Evolutionary conservation across 2,113 vertebrate genomes (phyloP), one percentile per base, ranked within the genome.

Genomic region (Eolophus roseicapilla): DNA sequence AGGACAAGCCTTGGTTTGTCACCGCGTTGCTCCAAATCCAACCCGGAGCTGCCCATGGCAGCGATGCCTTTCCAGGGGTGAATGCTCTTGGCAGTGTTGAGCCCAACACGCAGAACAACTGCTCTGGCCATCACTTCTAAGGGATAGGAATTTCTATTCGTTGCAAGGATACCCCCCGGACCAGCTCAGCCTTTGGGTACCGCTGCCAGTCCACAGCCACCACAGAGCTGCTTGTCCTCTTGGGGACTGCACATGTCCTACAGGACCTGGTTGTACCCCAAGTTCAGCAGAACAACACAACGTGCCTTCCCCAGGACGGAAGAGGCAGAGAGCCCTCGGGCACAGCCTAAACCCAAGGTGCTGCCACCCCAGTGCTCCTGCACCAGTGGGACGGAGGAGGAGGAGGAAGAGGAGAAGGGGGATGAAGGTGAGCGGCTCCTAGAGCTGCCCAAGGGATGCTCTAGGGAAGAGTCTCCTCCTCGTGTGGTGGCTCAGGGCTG

Each of bases 401-500:
- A 84, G 55, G 83, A 63, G 12, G 57, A 59, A 4, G 46, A 52
- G 21, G 70, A 77, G 6, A 39, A 73, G 35, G 47, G 43, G 59
- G 69, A 31, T 20, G 47, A 70, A 15, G 35, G 33, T 2, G 27
- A 41, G 9, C 1, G 0, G 35, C 74, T 87, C 82, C 82, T 37
- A 9, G 33, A 59, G 50, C 21, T 17, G 55, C 44, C n/a, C 83
- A 52, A 0, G 1, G 13, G 47, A 75, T 64, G 43, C 53, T 57
- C 82, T 95, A 97, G 65, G 87, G 63, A 17, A 8, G 17, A 60
- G 11, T 10, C 33, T 96, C 90, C 19, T 93, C 95, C 52, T 92
- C 62, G 0, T 21, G 23, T 11, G 59, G 87, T 0, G 3, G 29
- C 31, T 44, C 29, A 7, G 92, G 52, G 77, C 31, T 49, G 67